These are phyloP conservation scores for Venusia cambrica DNA, from an alignment of 2,888 invertebrate genomes.

Conservation along the genomic window DNA sequence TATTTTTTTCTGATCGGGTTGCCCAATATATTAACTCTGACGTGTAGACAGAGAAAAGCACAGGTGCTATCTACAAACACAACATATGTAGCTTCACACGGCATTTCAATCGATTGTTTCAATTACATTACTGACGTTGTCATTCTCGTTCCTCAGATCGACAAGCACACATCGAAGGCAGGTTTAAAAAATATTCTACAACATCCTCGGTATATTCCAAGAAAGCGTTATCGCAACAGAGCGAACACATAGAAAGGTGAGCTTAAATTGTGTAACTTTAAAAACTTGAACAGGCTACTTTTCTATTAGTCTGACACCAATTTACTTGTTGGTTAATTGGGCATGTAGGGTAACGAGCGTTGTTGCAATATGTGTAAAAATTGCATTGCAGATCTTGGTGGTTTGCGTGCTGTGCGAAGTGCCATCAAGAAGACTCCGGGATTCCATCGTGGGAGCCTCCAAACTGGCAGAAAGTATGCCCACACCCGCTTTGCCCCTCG, in stretches of 20 bases:
- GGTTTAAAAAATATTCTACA: conserved; percentile 76
- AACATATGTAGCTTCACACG: conserved; percentile 48
- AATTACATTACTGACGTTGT: conserved; percentile 34
- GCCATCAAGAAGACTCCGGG: conserved; percentile 86
- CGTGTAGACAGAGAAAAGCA: conserved; percentile 36
- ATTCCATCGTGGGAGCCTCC: conserved; percentile 91
- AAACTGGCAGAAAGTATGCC: conserved; percentile 90
- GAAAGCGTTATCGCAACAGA: conserved; percentile 70
- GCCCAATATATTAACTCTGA: conserved; percentile 8
- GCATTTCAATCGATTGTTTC: conserved; percentile 46
- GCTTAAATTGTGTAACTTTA: conserved; percentile 12
- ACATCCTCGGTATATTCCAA: conserved; percentile 76
- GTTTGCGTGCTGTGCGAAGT: conserved; percentile 90
- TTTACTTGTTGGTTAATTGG: conserved; percentile 7
- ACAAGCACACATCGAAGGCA: conserved; percentile 73
- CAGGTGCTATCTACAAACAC: conserved; percentile 23
- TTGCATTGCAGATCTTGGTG: conserved; percentile 86
- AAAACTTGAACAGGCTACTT: conserved; percentile 14
- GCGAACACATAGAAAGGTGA: conserved; percentile 75
- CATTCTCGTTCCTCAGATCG: conserved; percentile 58
- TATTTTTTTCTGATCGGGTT: no score
- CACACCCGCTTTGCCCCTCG: conserved; percentile 92
- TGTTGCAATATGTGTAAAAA: conserved; percentile 9
- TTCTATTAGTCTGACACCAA: conserved; percentile 10
- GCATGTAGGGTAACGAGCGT: conserved; percentile 5